Evolutionary conservation across 2,113 vertebrate species (phyloP), one percentile per base, ranked within the genome.

Genomic region (Talpa occidentalis): DNA sequence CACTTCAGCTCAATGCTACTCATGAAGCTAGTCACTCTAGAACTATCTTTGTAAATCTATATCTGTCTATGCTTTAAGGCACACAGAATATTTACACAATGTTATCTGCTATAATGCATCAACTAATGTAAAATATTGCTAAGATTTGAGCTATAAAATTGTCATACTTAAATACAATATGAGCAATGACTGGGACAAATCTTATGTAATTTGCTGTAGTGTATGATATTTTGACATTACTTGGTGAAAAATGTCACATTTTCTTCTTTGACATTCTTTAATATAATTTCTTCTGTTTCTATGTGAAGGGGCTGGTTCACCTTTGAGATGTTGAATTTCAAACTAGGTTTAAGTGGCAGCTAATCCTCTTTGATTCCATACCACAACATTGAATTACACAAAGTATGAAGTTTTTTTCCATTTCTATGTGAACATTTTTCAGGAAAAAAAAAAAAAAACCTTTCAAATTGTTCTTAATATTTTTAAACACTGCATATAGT

Each of bases 271-370:
- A 16, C n/a, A 74, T 4, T 52, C 70, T 95, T 92, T 89, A 66
- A 83, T 73, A 56, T 28, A 70, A 78, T 93, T 79, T 59, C 22
- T 74, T 81, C 49, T 77, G 12, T 88, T 92, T 89, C 49, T 35
- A 17, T 24, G 15, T 64, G 70, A 81, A 78, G 35, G 5, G 37
- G 77, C 32, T 40, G 3, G 35, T 54, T 83, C 49, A 62, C 74
- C 22, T 62, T 54, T 83, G 56, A 95, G 28, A 69, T 37, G 64
- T 0, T 69, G 42, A 70, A 73, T 87, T 93, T n/a, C 64, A 42
- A 56, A 28, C 24, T 30, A 86, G 32, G 32, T 69, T 78, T 12
- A 24, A 47, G 17, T 77, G 69, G 32, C 6, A 56, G 26, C 21
- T 76, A 92, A 47, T 76, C 30, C n/a, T 87, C 64, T 72, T 87